A percentile compares a stretch with the other conserved stretches of the same genome.
Conservation (phyloP, 2,888 invertebrate genomes). For the Brachycybe producta region DNA sequence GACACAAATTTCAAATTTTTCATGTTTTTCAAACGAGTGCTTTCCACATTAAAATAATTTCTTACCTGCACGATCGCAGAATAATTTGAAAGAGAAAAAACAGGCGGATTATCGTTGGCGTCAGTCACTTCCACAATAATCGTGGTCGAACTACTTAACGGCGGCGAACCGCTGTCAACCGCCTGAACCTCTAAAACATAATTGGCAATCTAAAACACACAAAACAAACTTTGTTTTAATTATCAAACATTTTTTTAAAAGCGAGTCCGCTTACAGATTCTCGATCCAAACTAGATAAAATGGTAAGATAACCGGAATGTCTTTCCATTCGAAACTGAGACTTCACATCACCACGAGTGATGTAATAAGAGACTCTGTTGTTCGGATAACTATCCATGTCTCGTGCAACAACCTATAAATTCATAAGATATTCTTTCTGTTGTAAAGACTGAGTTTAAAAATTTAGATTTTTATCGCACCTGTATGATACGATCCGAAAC, state of each 20-base stretch:
- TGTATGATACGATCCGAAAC: conserved; percentile 52
- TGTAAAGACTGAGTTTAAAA: conserved; percentile 19
- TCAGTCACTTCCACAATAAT: conserved; percentile 71
- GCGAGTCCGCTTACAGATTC: conserved; percentile 48
- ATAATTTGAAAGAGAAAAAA: conserved; percentile 65
- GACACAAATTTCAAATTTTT: too few relatives aligned
- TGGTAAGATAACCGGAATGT: conserved; percentile 59
- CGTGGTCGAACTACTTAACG: conserved; percentile 55
- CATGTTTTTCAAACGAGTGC: too few relatives aligned
- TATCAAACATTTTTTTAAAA: background rate
- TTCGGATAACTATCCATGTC: conserved; percentile 73
- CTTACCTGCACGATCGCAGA: conserved; percentile 54
- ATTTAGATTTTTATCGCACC: conserved; percentile 36
- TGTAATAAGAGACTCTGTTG: conserved; percentile 61
- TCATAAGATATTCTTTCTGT: background rate
- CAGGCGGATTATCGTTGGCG: conserved; percentile 83
- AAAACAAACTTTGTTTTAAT: conserved; percentile 4
- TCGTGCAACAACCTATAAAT: conserved; percentile 51
- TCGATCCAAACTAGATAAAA: conserved; percentile 60
- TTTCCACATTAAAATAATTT: too few relatives aligned
- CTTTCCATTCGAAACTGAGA: conserved; percentile 66
- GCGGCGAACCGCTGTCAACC: conserved; percentile 64
- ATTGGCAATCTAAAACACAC: conserved; percentile 36
- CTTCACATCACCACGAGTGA: conserved; percentile 59
- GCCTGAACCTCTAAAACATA: conserved; percentile 71